phyloP scores from a whole-genome alignment of 2,113 vertebrate genomes.

The Rhinopomastus cyanomelas region DNA sequence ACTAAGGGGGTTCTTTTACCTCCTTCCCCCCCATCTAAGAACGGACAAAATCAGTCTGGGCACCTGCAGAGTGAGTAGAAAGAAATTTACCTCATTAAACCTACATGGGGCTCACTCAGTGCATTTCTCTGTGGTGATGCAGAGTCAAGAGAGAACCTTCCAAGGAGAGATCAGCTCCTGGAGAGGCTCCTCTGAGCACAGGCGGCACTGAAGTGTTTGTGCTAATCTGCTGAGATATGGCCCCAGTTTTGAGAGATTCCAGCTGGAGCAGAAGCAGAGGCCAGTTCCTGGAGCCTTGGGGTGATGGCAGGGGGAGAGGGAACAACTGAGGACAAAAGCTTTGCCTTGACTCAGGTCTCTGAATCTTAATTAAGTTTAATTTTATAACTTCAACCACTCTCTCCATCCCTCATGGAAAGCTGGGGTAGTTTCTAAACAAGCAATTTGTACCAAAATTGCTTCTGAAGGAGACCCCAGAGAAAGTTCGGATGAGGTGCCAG shows the following conservation, averaged over 20 bases:
- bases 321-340: background rate
- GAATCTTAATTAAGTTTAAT: background rate
- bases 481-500: background rate
- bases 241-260: constrained; percentile 3
- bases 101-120: background rate
- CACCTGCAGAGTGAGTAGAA: background rate
- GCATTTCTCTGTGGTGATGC: background rate
- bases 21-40: rapidly evolving
- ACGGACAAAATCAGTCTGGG: background rate
- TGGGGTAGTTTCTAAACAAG: background rate
- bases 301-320: background rate
- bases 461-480: background rate
- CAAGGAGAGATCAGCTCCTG: background rate
- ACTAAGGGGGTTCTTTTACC: rapidly evolving
- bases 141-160: background rate
- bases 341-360: background rate
- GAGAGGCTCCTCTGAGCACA: background rate
- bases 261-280: background rate
- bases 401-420: constrained; percentile 1
- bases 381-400: background rate
- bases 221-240: background rate
- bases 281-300: background rate
- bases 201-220: background rate
- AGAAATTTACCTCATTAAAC: background rate
- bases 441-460: too few relatives aligned